A percentile compares a stretch with the other conserved stretches of the same genome.
Conservation (phyloP, 2,888 invertebrate species). For the Eurytoma californica region DNA sequence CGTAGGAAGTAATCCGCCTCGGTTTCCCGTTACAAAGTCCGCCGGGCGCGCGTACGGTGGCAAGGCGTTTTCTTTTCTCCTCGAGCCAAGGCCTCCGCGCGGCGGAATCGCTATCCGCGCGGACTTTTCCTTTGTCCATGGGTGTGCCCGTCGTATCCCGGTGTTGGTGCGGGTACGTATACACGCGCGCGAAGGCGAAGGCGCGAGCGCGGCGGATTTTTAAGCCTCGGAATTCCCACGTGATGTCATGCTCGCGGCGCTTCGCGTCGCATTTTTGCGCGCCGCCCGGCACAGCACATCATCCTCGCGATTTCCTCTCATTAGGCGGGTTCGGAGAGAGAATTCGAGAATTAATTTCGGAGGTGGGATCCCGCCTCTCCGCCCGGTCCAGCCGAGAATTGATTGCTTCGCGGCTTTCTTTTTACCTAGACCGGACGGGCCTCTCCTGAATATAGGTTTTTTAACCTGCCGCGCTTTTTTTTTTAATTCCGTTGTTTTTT, state of each 20-base stretch:
- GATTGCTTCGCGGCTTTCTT: not conserved
- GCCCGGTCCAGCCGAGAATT: not conserved
- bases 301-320: slow-evolving; percentile 2
- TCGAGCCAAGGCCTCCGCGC: not conserved
- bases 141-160: not conserved
- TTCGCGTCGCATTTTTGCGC: slow-evolving; percentile 14
- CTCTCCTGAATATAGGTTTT: too few relatives aligned
- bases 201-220: slow-evolving; percentile 26
- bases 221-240: slow-evolving; percentile 54
- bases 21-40: not conserved
- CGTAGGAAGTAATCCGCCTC: not conserved
- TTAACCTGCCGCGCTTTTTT: too few relatives aligned
- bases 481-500: too few relatives aligned
- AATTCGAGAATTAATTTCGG: not conserved
- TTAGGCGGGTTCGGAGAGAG: not conserved
- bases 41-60: too few relatives aligned
- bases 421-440: too few relatives aligned
- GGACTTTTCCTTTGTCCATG: too few relatives aligned
- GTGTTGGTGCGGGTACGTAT: not conserved
- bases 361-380: not conserved
- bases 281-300: not conserved
- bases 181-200: not conserved
- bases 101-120: not conserved
- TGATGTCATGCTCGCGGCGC: slow-evolving; percentile 50
- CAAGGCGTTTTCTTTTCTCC: not conserved